Percentiles rank a stretch among this genome's conserved stretches.
These are phyloP conservation scores for Thymelicus sylvestris DNA, from an alignment of 2,888 invertebrate genomes.

Conservation along the genomic window DNA sequence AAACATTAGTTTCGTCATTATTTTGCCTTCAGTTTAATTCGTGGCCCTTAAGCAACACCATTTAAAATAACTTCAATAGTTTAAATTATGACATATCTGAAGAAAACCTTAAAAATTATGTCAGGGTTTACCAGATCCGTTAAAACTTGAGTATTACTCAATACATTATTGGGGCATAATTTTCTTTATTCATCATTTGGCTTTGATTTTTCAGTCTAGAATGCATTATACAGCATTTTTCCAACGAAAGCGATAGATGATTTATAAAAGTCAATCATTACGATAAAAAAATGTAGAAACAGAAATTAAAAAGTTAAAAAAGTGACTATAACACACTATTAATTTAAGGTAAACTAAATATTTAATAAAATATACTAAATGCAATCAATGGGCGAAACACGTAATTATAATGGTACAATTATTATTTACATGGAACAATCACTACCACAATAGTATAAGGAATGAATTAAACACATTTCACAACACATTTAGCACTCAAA, in stretches of 20 bases:
- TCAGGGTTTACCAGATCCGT: constrained; percentile 20
- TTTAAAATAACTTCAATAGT: constrained; percentile 1
- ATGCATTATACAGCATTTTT: not conserved
- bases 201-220: not conserved
- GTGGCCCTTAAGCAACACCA: constrained; percentile 16
- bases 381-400: not conserved
- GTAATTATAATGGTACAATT: not conserved
- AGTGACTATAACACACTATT: not conserved
- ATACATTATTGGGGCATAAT: not conserved
- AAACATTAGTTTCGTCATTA: constrained; percentile 1
- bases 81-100: constrained; percentile 25
- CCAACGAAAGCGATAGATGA: no score
- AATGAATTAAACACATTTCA: constrained; percentile 25
- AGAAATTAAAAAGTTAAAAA: not conserved
- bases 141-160: not conserved
- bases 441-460: constrained; percentile 18
- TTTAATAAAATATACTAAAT: not conserved
- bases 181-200: not conserved
- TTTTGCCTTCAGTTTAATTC: constrained; percentile 15
- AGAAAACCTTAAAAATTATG: constrained; percentile 19
- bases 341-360: not conserved
- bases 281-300: no score
- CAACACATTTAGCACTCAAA: constrained; percentile 35
- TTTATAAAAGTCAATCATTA: no score
- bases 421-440: constrained; percentile 5